Evolutionary conservation across 2,888 invertebrate genomes (phyloP), one percentile per base, ranked within the genome.

Genomic region (Scaptomyza reducta): DNA sequence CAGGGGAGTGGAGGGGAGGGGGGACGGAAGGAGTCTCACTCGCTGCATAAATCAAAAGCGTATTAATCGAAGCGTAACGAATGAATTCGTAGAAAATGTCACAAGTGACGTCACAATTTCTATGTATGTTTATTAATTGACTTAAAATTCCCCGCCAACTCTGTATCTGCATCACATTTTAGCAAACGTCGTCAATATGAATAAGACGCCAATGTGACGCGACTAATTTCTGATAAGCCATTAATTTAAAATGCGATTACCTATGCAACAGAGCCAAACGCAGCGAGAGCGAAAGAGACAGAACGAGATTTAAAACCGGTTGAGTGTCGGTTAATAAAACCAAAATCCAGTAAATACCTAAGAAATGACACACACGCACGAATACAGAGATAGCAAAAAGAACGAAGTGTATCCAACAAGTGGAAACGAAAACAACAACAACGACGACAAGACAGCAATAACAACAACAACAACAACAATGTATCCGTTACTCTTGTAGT

Each of bases 341-440:
- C 69, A 68, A 67, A 85, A 67, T 63, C 63, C 73, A 77, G 72
- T 63, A 74, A 77, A 82, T 87, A 78, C 87, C 70, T 70, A 69
- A 81, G 84, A 75, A 82, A 69, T 82, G 87, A 82, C 81, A 70
- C 81, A 87, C 66, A 61, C 47, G 33, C 9, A 5, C 7, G 14
- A 29, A 10, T 31, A 16, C 35, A 38, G 38, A 35, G 9, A 51
- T 45, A 18, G 14, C 45, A 56, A 58, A 63, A n/a, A 41, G 53
- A 67, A 62, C 63, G 55, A 61, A 70, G 27, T 70, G 65, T 41
- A 41, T 40, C 56, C 60, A 79, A 84, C 87, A 81, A 80, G 81
- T 77, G 78, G 72, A n/a, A n/a, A 68, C 67, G 35, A n/a, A 56
- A 57, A 46, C 51, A 46, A 42, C 50, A 33, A 56, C 14, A 14